A percentile compares a stretch with the other conserved stretches of the same genome.
Conservation (phyloP, 2,113 vertebrate species). For the Mobula hypostoma region DNA sequence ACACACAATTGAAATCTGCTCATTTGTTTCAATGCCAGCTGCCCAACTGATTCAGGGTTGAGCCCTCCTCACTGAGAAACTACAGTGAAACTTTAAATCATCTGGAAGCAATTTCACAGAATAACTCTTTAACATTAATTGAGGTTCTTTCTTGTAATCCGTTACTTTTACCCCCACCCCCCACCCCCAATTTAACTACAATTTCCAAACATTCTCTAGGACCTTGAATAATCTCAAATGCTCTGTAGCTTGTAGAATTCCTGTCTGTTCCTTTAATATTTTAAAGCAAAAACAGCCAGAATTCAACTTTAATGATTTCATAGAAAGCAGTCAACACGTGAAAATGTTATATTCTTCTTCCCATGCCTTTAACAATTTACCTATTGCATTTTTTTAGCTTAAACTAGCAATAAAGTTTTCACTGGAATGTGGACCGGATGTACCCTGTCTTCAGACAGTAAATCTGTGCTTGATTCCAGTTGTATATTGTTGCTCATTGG, state of each 20-base stretch:
- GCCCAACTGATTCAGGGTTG: background rate
- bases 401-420: background rate
- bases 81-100: background rate
- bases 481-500: background rate
- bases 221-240: background rate
- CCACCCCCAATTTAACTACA: background rate
- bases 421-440: background rate
- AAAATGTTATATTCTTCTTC: background rate
- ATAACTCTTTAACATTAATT: constrained; percentile 14
- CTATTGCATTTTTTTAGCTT: background rate
- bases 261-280: background rate
- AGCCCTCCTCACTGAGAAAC: background rate
- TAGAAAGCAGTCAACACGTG: background rate
- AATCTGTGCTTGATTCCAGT: background rate
- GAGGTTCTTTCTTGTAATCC: constrained; percentile 12
- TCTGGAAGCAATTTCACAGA: background rate
- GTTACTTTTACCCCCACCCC: background rate
- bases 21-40: background rate
- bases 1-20: background rate
- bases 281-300: background rate
- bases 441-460: background rate
- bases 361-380: background rate
- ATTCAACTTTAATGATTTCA: background rate
- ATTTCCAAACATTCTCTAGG: constrained; percentile 1
- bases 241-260: background rate